These are phyloP conservation scores for Dryobotodes eremita DNA, from an alignment of 2,888 invertebrate genomes.

Conservation along the genomic window DNA sequence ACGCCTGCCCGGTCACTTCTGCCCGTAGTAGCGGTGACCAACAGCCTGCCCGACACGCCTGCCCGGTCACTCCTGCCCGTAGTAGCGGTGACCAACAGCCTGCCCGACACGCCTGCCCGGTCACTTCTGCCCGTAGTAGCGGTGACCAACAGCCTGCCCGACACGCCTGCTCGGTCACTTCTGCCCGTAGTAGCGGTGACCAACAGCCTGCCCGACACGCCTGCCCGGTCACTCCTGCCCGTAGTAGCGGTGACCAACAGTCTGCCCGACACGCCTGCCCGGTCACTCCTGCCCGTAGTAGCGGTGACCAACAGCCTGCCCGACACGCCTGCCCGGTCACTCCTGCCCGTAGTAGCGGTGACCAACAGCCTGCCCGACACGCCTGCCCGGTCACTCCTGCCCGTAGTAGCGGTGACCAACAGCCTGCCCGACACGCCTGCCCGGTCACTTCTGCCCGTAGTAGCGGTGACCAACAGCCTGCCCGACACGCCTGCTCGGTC, in stretches of 20 bases:
- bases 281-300: constrained; percentile 23
- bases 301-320: constrained; percentile 42
- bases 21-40: too few species aligned
- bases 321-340: constrained; percentile 10
- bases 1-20: constrained; percentile 10
- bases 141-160: too few species aligned
- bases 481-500: neutral
- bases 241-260: too few species aligned
- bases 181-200: constrained; percentile 46
- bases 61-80: constrained; percentile 3
- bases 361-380: too few species aligned
- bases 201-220: constrained; percentile 10
- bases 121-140: too few species aligned
- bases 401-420: constrained; percentile 49
- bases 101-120: constrained; percentile 14
- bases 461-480: neutral
- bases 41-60: neutral
- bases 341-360: too few species aligned
- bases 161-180: neutral
- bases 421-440: constrained; percentile 9
- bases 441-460: neutral
- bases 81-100: constrained; percentile 43
- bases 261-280: constrained; percentile 2
- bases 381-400: too few species aligned
- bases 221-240: constrained; percentile 8